phyloP scores from a whole-genome alignment of 2,797 vertebrate genomes.

The Labroides dimidiatus region DNA sequence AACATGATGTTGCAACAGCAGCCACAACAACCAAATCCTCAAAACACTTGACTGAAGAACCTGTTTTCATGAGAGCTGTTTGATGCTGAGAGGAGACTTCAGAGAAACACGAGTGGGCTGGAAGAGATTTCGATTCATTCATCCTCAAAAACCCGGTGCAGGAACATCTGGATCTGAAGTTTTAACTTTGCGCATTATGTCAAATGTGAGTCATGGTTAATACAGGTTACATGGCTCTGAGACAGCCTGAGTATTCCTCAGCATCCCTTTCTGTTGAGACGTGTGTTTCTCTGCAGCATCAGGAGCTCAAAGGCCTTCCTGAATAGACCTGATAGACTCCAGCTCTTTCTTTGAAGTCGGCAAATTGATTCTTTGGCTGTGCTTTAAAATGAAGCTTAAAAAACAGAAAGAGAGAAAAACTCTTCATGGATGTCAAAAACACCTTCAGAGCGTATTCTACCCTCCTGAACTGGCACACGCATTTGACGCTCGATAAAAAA shows the following conservation, averaged over 20 bases:
- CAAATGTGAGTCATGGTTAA: neutral
- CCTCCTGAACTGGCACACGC: constrained; percentile 10
- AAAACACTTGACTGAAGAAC: constrained; percentile 11
- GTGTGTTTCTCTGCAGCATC: constrained; percentile 12
- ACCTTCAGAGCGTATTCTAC: constrained; percentile 34
- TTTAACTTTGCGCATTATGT: neutral
- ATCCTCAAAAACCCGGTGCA: too few relatives aligned
- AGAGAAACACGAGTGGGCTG: too few relatives aligned
- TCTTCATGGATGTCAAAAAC: constrained; percentile 30
- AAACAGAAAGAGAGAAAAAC: constrained; percentile 1
- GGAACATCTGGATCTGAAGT: neutral
- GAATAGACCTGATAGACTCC: constrained; percentile 12
- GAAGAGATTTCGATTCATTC: too few relatives aligned
- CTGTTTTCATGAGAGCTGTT: neutral
- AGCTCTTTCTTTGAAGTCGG: constrained; percentile 52
- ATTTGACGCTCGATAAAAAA: neutral
- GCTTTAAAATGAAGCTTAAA: neutral
- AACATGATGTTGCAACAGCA: neutral
- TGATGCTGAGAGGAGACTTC: too few relatives aligned
- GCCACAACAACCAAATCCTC: neutral
- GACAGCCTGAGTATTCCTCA: constrained; percentile 2
- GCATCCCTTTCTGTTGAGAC: constrained; percentile 4
- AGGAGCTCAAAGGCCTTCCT: neutral
- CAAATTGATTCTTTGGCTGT: constrained; percentile 43
- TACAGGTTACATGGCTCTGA: constrained; percentile 7